Evolutionary conservation across 2,113 vertebrate species (phyloP), one percentile per base, ranked within the genome.

Genomic region (Nothoprocta perdicaria): DNA sequence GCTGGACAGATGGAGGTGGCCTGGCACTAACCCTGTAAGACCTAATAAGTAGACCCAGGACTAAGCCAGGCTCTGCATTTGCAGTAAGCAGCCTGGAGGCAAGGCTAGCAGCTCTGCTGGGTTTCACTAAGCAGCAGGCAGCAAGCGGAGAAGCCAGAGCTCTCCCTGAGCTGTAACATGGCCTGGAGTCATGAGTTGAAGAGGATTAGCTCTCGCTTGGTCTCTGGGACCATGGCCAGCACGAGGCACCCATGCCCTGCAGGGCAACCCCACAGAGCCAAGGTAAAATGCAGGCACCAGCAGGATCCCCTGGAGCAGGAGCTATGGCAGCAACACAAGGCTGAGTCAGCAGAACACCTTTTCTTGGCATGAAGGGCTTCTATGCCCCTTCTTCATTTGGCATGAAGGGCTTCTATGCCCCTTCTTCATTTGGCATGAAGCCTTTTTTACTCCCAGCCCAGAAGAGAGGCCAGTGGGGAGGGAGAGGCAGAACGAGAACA

Each of bases 391-490:
- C 80, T 62, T 66, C 80, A 61, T 41, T 94, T 94, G 92, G 79
- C 65, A 91, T 26, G n/a, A 48, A 48, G 27, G 33, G 46, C 26
- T 27, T 38, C 35, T 38, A 35, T 50, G 0, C 43, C 52, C 76
- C 68, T 86, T 89, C 80, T 62, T 66, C 80, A 61, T 41, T 94
- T 94, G 92, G 79, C 65, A 91, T 26, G n/a, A 48, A 48, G 48
- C 48, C 48, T 45, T 13, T 90, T 76, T 84, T 48, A 80, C 67
- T 95, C 60, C 67, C 43, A 88, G 66, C 43, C 53, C 45, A 86
- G 76, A 72, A 90, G 31, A 43, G 82, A 96, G 74, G 65, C 93
- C 79, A 80, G 73, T 45, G 23, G 90, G 74, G 83, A 46, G 79
- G 69, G 66, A 93, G 75, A 94, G 68, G 81, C 80, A 89, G 86